Evolutionary conservation across 2,888 invertebrate genomes (phyloP).

Genomic region (Tholera decimalis): DNA sequence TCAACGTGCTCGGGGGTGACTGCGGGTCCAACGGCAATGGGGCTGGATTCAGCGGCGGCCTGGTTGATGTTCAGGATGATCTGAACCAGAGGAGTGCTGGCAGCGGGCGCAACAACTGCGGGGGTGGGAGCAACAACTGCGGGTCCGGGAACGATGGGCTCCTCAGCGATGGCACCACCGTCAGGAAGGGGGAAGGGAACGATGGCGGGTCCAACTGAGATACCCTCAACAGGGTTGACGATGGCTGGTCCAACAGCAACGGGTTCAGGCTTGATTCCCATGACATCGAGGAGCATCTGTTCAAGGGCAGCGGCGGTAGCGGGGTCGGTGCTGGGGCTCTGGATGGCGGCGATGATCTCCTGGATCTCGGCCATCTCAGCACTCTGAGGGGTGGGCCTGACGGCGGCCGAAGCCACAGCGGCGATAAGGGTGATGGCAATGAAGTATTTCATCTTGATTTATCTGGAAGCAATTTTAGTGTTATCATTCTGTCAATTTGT

Average conservation of each 20-base stretch:
- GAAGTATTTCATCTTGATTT: constrained; percentile 57
- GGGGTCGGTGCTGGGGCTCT: constrained; percentile 78
- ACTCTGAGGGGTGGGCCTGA: constrained; percentile 34
- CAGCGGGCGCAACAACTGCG: constrained; percentile 35
- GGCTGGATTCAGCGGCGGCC: constrained; percentile 43
- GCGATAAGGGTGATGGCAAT: constrained; percentile 50
- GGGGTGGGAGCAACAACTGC: constrained; percentile 29
- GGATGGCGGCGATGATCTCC: constrained; percentile 78
- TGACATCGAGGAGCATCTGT: constrained; percentile 50
- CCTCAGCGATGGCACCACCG: constrained; percentile 29
- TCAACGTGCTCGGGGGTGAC: constrained; percentile 31
- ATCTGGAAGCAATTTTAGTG: constrained; percentile 17
- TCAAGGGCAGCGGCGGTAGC: constrained; percentile 73
- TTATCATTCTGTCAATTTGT: not conserved
- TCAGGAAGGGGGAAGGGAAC: constrained; percentile 62
- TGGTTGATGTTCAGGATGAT: constrained; percentile 70
- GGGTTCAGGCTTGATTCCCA: constrained; percentile 35
- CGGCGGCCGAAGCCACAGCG: constrained; percentile 44
- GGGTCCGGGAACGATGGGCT: constrained; percentile 27
- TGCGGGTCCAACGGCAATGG: constrained; percentile 45
- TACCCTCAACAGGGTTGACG: constrained; percentile 42
- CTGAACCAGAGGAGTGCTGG: constrained; percentile 65
- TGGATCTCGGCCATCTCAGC: constrained; percentile 67
- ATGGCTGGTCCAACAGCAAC: constrained; percentile 62
- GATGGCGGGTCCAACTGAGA: constrained; percentile 64